Conservation (phyloP, 1,140 invertebrate species). For the Philaenus spumarius region DNA sequence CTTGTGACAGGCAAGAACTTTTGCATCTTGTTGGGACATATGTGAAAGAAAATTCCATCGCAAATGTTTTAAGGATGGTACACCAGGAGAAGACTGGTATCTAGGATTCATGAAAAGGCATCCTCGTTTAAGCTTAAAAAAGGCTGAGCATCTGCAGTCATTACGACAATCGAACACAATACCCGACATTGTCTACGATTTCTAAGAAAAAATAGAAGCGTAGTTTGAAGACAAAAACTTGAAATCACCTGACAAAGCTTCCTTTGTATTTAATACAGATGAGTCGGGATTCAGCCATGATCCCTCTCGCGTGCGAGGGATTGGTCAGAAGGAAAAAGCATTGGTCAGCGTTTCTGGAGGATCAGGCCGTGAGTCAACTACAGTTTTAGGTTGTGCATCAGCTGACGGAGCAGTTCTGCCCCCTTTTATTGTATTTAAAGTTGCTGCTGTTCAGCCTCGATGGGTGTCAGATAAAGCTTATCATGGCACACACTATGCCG, state of each 20-base stretch:
- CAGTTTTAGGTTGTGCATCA: constrained; percentile 31
- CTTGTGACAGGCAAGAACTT: too few relatives aligned
- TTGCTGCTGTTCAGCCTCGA: constrained; percentile 29
- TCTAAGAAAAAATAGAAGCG: too few relatives aligned
- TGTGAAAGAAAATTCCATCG: too few relatives aligned
- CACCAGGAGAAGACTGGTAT: too few relatives aligned
- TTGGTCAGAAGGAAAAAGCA: constrained; percentile 30
- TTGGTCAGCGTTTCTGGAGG: constrained; percentile 30
- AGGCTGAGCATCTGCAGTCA: too few relatives aligned
- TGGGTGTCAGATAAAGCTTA: constrained; percentile 31
- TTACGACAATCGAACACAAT: too few relatives aligned
- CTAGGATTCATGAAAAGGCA: too few relatives aligned
- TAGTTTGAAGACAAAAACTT: too few relatives aligned
- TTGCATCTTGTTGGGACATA: too few relatives aligned
- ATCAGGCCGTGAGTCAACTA: constrained; percentile 31
- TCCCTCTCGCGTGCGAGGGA: constrained; percentile 17
- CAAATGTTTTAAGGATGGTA: too few relatives aligned
- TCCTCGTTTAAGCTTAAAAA: too few relatives aligned
- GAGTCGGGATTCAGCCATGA: neutral
- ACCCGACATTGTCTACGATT: too few relatives aligned
- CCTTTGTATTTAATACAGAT: constrained; percentile 7
- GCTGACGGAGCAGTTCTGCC: constrained; percentile 31
- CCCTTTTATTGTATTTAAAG: constrained; percentile 35
- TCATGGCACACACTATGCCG: constrained; percentile 33
- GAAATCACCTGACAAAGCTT: neutral